Evolutionary conservation across 2,113 vertebrate genomes (phyloP).

Genomic region (Asarcornis scutulata): DNA sequence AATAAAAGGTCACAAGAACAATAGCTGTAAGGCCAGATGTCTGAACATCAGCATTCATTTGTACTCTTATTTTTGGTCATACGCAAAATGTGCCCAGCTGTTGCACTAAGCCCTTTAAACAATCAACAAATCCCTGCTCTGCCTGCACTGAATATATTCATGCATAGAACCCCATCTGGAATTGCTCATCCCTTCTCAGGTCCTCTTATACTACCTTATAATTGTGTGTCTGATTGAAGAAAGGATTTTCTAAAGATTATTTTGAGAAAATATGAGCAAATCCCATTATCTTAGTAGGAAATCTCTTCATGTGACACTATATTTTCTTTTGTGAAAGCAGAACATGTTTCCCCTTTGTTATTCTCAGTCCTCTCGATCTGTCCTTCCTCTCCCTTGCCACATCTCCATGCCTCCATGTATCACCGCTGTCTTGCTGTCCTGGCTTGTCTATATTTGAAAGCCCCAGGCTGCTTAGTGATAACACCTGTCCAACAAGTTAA

Average conservation of each 20-base stretch:
- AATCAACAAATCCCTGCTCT: slow-evolving; percentile 42
- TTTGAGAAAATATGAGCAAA: not conserved
- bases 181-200: slow-evolving; percentile 3
- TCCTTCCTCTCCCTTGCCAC: not conserved
- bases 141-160: not conserved
- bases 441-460: not conserved
- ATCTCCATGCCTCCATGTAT: not conserved
- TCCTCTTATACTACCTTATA: slow-evolving; percentile 4
- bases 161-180: slow-evolving; percentile 43
- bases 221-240: not conserved
- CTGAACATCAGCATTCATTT: slow-evolving; percentile 31
- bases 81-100: slow-evolving; percentile 62
- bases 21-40: slow-evolving; percentile 39
- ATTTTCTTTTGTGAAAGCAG: not conserved
- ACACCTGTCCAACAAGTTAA: slow-evolving; percentile 49
- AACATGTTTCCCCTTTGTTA: not conserved
- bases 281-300: not conserved
- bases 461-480: slow-evolving; percentile 33
- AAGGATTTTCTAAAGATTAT: not conserved
- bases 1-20: not conserved
- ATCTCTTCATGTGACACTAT: not conserved
- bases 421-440: not conserved
- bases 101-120: slow-evolving; percentile 54
- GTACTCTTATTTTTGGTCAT: slow-evolving; percentile 33
- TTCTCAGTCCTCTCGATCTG: not conserved